Base-by-base conservation (phyloP, 2,113 vertebrate genomes). In the Rhinopomastus cyanomelas region DNA sequence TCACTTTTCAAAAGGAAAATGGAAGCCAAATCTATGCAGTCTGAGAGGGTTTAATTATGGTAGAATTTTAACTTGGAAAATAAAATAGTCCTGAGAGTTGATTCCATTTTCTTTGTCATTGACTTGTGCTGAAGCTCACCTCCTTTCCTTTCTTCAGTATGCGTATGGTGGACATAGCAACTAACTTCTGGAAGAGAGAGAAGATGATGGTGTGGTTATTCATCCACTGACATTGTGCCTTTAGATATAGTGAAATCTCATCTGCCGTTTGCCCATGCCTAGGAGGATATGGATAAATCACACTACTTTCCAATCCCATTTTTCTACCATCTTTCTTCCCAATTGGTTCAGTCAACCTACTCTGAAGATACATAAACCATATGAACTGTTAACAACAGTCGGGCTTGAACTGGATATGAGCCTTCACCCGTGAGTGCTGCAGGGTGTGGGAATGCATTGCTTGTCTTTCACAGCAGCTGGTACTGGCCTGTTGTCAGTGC, bases 51-150 rank as follows among this genome's bases (percentile, higher is more conserved):
- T 81, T 91, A 94, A 94, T 88, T 92, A 88, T 3, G 8, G 61
- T 20, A 92, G 85, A 92, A 94, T 94, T 95, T 91, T 94, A 88
- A 81, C 88, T 93, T 94, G 90, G 86, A 85, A 88, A 79, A 89
- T 29, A 76, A 91, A 91, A 81, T 19, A 8, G 46, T 75, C 62
- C 77, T 77, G 76, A 88, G 74, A 80, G 36, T 48, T 74, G 65
- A 36, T 39, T 32, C n/a, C 30, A 15, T 55, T 91, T 81, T 84
- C n/a, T n/a, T n/a, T n/a, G 79, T 62, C 88, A 88, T 4, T 84
- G 53, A 77, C 56, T 88, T 86, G 30, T 65, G 12, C 26, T 88
- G 46, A 86, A 75, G 53, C 53, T 87, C 4, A 0, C 22, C 32
- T 71, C n/a, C 56, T 62, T 49, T 77, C 46, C 52, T 79, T 59